Percentiles rank a stretch among this genome's conserved stretches.
phyloP scores from a whole-genome alignment of 2,797 vertebrate genomes.

The Rachycentron canadum region DNA sequence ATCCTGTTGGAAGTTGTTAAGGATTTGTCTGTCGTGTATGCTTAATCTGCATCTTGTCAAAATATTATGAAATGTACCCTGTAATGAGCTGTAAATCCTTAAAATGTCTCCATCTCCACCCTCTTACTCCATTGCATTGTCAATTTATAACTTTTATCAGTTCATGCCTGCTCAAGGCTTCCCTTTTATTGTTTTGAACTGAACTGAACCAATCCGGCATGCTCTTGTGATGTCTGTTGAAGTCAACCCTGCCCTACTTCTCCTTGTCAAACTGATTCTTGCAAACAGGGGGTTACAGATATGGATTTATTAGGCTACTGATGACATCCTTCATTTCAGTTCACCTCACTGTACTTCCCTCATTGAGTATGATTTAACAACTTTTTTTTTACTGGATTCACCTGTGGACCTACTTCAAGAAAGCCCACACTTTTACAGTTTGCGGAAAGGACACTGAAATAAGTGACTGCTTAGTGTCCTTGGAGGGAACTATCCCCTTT shows the following conservation, averaged over 20 bases:
- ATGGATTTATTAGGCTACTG: slow-evolving; percentile 28
- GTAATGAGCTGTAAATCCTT: slow-evolving; percentile 25
- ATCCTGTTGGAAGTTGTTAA: slow-evolving; percentile 15
- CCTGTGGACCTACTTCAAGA: slow-evolving; percentile 22
- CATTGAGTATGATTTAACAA: slow-evolving; percentile 37
- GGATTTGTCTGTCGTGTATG: slow-evolving; percentile 21
- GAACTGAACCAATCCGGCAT: slow-evolving; percentile 61
- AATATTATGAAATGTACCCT: slow-evolving; percentile 27
- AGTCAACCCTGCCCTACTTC: slow-evolving; percentile 8
- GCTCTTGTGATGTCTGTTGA: slow-evolving; percentile 46
- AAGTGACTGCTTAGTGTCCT: slow-evolving; percentile 51
- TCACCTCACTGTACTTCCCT: neutral
- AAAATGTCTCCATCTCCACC: slow-evolving; percentile 29
- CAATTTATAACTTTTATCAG: slow-evolving; percentile 30
- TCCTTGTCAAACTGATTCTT: slow-evolving; percentile 44
- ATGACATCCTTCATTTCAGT: slow-evolving; percentile 40
- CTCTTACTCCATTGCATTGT: slow-evolving; percentile 21
- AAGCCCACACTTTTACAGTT: slow-evolving; percentile 26
- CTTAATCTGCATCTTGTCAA: slow-evolving; percentile 35
- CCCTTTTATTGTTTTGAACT: slow-evolving; percentile 47
- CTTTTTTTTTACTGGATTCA: slow-evolving; percentile 28
- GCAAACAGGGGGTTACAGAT: slow-evolving; percentile 12
- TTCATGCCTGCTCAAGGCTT: slow-evolving; percentile 29
- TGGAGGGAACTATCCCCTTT: slow-evolving; percentile 26
- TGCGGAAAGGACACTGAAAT: slow-evolving; percentile 22